phyloP scores from a whole-genome alignment of 2,888 invertebrate species.

The Nemapogon koenigi region DNA sequence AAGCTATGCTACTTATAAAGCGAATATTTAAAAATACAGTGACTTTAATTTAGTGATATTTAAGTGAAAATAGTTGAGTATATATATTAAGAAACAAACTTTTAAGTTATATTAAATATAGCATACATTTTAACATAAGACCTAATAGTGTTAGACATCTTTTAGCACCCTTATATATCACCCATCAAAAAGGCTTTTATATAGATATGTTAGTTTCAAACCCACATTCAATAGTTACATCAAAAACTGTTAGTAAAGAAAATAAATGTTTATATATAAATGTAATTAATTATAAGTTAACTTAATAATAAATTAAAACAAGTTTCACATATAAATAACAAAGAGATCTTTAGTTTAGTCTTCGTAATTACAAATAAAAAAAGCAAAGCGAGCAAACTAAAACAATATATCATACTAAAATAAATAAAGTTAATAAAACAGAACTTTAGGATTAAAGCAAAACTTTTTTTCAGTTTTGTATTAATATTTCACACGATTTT shows the following conservation, averaged over 20 bases:
- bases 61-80: too few relatives aligned
- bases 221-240: conserved; percentile 1
- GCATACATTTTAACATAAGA: too few relatives aligned
- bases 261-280: neutral
- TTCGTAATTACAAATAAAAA: conserved; percentile 26
- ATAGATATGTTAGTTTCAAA: conserved; percentile 4
- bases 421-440: neutral
- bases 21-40: too few relatives aligned
- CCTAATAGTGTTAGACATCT: conserved; percentile 2
- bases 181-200: conserved; percentile 1
- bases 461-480: too few relatives aligned
- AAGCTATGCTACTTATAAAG: too few relatives aligned
- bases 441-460: too few relatives aligned
- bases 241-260: conserved; percentile 2
- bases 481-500: too few relatives aligned
- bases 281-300: neutral
- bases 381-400: neutral
- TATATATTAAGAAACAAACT: too few relatives aligned
- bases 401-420: neutral
- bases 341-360: too few relatives aligned
- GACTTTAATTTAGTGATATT: too few relatives aligned
- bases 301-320: neutral
- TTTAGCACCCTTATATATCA: conserved; percentile 5
- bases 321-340: conserved; percentile 2
- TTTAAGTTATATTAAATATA: too few relatives aligned